Base-by-base conservation (phyloP, 2,113 vertebrate genomes). In the Lepus timidus region DNA sequence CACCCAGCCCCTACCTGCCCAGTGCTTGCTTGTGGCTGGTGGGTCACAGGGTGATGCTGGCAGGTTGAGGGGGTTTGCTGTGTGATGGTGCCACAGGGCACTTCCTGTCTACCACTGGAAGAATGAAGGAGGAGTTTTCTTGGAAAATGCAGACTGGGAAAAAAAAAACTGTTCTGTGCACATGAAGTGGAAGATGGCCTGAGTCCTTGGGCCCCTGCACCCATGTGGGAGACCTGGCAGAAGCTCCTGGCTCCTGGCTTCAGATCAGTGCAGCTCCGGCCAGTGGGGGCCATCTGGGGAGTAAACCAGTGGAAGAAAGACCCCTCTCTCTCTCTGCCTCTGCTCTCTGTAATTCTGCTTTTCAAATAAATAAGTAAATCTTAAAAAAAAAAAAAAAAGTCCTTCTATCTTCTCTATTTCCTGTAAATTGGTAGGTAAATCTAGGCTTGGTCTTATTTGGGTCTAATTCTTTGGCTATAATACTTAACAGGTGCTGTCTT, bases 91-190 rank as follows among this genome's bases (percentile, higher is more conserved):
- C 64, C 80, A 10, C 13, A 52, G 25, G 74, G 52, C 75, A 5
- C 73, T 68, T 6, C 85, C 93, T 81, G 52, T 33, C 82, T 29
- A 3, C 16, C 62, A 84, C 23, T 64, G n/a, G 70, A 85, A 84
- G 86, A 96, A 93, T 64, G 55, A 84, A 93, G 25, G 64, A 61
- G 76, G 36, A 20, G 49, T 92, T 79, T 96, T 95, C 86, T 90
- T 87, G 74, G 62, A 51, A 97, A 44, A 87, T 75, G 55, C 13
- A 62, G 64, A 58, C 85, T 79, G 0, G 39, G 39, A 55, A 58
- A 55, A 19, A 58, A 58, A 44, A 44, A 44, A 44, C 44, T 44
- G 44, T 44, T 44, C 44, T 44, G 9, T 44, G 44, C 44, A 7
- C 44, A 44, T 44, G 44, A 44, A 44, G 55, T 19, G 19, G 55